Conservation (phyloP, 2,113 vertebrate genomes). For the Hippocampus comes region DNA sequence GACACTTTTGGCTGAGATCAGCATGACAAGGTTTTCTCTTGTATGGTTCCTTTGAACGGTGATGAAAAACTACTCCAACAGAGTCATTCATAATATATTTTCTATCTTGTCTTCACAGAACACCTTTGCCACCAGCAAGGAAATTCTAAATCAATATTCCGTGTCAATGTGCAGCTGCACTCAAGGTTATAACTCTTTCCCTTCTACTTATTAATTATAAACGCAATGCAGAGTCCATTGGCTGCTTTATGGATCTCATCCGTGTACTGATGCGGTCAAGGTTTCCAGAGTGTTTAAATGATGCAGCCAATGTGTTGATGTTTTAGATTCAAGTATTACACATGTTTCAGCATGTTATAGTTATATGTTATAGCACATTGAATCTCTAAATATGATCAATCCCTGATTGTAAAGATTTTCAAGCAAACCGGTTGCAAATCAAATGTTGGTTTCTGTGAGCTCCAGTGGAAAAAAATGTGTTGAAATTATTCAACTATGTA, state of each 20-base stretch:
- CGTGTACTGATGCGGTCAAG: slow-evolving; percentile 12
- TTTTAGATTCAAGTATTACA: background rate
- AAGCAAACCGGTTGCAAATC: background rate
- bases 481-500: too few species aligned
- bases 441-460: background rate
- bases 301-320: background rate
- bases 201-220: slow-evolving; percentile 60
- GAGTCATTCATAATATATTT: slow-evolving; percentile 66
- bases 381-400: slow-evolving; percentile 27
- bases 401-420: slow-evolving; percentile 21
- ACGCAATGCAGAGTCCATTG: slow-evolving; percentile 15
- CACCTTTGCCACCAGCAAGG: slow-evolving; percentile 69
- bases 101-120: slow-evolving; percentile 59
- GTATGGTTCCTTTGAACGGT: slow-evolving; percentile 52
- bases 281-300: slow-evolving; percentile 13
- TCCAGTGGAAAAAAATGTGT: too few species aligned
- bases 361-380: background rate
- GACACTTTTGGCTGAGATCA: slow-evolving; percentile 64
- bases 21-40: slow-evolving; percentile 63
- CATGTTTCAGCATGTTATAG: background rate
- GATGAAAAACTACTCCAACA: slow-evolving; percentile 54
- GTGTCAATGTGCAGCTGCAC: slow-evolving; percentile 39
- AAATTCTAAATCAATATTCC: slow-evolving; percentile 69
- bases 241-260: slow-evolving; percentile 11
- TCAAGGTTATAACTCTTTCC: slow-evolving; percentile 63